Percentiles rank a stretch among this genome's conserved stretches.
phyloP scores from a whole-genome alignment of 2,797 vertebrate genomes.

The Smutsia gigantea region DNA sequence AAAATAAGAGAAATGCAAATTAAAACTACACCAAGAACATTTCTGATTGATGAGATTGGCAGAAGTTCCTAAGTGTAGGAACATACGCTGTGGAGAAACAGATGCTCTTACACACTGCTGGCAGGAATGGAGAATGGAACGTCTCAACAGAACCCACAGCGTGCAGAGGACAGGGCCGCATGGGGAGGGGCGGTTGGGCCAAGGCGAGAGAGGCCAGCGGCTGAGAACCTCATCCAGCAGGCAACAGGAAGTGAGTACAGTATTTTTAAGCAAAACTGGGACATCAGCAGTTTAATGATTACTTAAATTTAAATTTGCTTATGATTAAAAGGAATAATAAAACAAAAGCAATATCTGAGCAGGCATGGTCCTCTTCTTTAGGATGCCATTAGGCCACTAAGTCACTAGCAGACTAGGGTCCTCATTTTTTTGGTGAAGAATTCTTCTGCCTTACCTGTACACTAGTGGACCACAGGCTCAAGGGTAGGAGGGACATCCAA shows the following conservation, averaged over 20 bases:
- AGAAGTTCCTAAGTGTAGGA: background rate
- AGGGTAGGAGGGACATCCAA: background rate
- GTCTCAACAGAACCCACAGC: background rate
- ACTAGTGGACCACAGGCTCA: background rate
- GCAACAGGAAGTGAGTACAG: background rate
- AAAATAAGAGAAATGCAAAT: slow-evolving; percentile 40
- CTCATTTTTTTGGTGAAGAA: background rate
- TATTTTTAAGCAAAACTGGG: background rate
- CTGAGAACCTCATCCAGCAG: background rate
- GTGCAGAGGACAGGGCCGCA: no score
- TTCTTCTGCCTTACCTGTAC: background rate
- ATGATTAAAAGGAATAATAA: background rate
- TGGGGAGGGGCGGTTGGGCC: no score
- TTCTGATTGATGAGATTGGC: slow-evolving; percentile 34
- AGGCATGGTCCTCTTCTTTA: background rate
- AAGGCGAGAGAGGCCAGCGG: no score
- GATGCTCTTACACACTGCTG: background rate
- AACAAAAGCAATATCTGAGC: background rate
- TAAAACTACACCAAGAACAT: background rate
- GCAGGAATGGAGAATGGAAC: no score
- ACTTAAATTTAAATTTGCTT: slow-evolving; percentile 12
- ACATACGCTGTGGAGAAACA: background rate
- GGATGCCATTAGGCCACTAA: background rate
- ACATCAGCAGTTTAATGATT: background rate
- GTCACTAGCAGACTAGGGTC: background rate